These are phyloP conservation scores for Nematolebias whitei DNA, from an alignment of 2,113 vertebrate species.

Conservation along the genomic window DNA sequence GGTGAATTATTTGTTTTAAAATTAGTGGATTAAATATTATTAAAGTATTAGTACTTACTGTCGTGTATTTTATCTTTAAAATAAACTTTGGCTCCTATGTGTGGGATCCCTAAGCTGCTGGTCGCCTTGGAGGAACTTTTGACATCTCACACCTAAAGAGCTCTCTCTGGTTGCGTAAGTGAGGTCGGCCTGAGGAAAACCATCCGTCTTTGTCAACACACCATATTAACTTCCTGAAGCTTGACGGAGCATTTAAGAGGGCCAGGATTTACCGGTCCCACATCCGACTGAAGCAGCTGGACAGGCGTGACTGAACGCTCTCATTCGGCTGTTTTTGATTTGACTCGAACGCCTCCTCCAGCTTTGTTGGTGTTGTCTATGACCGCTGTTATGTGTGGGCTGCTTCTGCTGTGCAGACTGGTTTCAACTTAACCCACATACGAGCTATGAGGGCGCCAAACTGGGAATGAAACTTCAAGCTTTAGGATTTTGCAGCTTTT, in stretches of 20 bases:
- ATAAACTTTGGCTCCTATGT: too few species aligned
- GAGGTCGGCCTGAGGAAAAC: not conserved
- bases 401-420: slow-evolving; percentile 40
- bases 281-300: slow-evolving; percentile 58
- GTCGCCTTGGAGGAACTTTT: too few species aligned
- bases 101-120: too few species aligned
- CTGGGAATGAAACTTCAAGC: not conserved
- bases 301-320: slow-evolving; percentile 38
- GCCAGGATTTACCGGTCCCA: slow-evolving; percentile 38
- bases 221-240: slow-evolving; percentile 17
- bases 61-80: too few species aligned
- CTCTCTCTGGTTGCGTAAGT: too few species aligned
- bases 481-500: too few species aligned
- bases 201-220: slow-evolving; percentile 44
- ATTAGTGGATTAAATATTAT: too few species aligned
- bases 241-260: slow-evolving; percentile 25
- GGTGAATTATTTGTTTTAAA: too few species aligned
- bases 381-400: slow-evolving; percentile 62
- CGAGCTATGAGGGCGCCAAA: slow-evolving; percentile 54
- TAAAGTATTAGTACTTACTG: too few species aligned
- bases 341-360: slow-evolving; percentile 45
- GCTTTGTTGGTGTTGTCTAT: slow-evolving; percentile 70
- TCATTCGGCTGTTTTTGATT: slow-evolving; percentile 57
- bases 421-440: slow-evolving; percentile 70
- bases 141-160: too few species aligned